Base-by-base conservation (phyloP, 2,797 vertebrate genomes). In the Rhadinocentrus ornatus region DNA sequence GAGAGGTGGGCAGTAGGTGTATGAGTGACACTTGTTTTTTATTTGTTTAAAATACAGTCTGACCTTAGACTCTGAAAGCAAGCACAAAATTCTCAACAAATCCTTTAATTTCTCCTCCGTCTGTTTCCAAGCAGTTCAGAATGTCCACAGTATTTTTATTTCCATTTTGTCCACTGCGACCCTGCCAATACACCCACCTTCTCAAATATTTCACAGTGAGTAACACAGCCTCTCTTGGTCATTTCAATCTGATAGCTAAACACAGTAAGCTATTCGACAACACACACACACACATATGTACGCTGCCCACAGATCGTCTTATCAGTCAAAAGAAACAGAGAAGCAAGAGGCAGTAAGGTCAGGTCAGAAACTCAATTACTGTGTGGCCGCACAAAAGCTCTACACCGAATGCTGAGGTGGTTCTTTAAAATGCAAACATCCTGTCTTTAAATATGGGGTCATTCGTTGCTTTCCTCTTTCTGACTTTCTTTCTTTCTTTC, bases 311-410 rank as follows among this genome's bases (percentile, higher is more conserved):
- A 89, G 88, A 90, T 57, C 66, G 88, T 81, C 85, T 87, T 92
- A 92, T 92, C 90, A 65, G 56, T 89, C 69, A 84, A 85, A 90
- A 87, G 89, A 73, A 89, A 88, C 83, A 80, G 77, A 73, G 75
- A 82, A 70, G 82, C 78, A 71, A 77, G 84, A 87, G 73, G 82
- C 81, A 69, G 75, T 10, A 73, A 83, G 86, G 87, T 89, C 86
- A 81, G 89, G 90, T 91, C 90, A 91, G 77, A 91, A 89, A 90
- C 85, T 78, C 87, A 89, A 89, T 89, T 90, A 89, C 88, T 61
- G 71, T 76, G 72, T 9, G 24, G 56, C 80, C 76, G 60, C 81
- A 66, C 71, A 73, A 72, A 81, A 37, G 37, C 73, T 78, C 31
- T 8, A 58, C 70, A 29, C 65, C 24, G 3, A 80, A 66, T 18